These are phyloP conservation scores for Meandrina meandrites DNA, from an alignment of 92 coral and sea anemone species.

Conservation along the genomic window DNA sequence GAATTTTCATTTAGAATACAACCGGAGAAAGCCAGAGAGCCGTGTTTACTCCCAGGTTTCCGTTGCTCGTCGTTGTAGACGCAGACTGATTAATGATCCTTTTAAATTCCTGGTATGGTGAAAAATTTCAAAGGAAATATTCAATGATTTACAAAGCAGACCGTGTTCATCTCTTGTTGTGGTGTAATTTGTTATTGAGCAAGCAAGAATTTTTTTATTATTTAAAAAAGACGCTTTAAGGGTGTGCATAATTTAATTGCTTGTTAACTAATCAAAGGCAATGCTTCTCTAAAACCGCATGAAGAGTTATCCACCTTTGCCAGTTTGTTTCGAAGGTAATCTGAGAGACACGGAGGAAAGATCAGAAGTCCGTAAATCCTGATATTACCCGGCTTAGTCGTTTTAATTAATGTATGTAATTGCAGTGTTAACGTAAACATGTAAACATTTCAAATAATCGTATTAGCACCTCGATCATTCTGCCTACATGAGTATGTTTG, in stretches of 20 bases:
- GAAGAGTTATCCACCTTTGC: background rate
- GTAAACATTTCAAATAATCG: slow-evolving; percentile 1
- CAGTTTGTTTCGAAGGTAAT: background rate
- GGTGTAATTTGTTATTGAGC: no score
- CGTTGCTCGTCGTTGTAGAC: background rate
- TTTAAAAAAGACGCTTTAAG: no score
- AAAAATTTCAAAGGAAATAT: background rate
- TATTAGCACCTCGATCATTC: slow-evolving; percentile 1
- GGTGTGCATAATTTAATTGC: no score
- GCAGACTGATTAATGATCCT: background rate
- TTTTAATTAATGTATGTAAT: background rate
- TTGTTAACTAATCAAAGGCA: background rate
- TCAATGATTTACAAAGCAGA: no score
- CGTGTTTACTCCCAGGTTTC: background rate
- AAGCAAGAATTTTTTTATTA: no score
- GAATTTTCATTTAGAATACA: background rate
- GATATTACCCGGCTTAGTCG: background rate
- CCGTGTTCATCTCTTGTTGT: no score
- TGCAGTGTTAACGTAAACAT: background rate
- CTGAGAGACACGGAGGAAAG: background rate
- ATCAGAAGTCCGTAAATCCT: background rate
- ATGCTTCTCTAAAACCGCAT: background rate
- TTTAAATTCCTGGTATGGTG: background rate
- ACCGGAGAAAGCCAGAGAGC: background rate
- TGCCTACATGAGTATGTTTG: background rate